Base-by-base conservation (phyloP, 1,140 invertebrate species). In the Galendromus occidentalis region DNA sequence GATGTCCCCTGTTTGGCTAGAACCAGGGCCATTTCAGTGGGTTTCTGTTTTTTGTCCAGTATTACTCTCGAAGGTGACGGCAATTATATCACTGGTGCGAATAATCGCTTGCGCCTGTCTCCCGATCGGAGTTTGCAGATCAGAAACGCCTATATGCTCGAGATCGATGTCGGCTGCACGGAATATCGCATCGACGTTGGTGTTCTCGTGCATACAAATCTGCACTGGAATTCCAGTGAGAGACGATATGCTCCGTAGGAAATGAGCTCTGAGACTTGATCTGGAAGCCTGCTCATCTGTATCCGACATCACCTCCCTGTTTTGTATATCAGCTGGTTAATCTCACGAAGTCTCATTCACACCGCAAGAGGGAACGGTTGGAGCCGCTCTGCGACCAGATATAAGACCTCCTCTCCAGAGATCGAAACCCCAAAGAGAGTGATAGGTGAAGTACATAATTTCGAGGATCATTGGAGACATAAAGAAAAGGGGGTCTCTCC, bases 81-180 rank as follows among this genome's bases (percentile, higher is more conserved):
- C 71, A 28, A 73, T 64, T 7, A 74, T 71, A 68, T 76, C 75
- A n/a, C 68, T 72, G 12, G 72, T 69, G 29, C 75, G 66, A 7
- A 76, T 63, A 12, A 74, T 66, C n/a, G 74, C 75, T 66, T 73
- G 66, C 7, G 73, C 71, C 18, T 75, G 64, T 9, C 70, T 69
- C 44, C 75, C 75, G 64, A 76, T 75, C 1, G 74, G 75, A 5
- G 75, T 76, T 17, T 67, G 29, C 9, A 76, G 68, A 44, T 76
- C 66, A 0, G 66, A 66, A 0, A 76, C 70, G 64, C 75, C 73
- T 20, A 76, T 33, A 44, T 73, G 69, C 5, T 73, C 70, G 17
- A 75, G 68, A 33, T 75, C 71, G 33, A 75, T 71, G 66, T 76
- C 75, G 1, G 71, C 59, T 9, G 68, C 68, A 12, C 70, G 69